These are phyloP conservation scores for Sceliomorpha sp. DNA, from an alignment of 2,888 invertebrate genomes.

Conservation along the genomic window DNA sequence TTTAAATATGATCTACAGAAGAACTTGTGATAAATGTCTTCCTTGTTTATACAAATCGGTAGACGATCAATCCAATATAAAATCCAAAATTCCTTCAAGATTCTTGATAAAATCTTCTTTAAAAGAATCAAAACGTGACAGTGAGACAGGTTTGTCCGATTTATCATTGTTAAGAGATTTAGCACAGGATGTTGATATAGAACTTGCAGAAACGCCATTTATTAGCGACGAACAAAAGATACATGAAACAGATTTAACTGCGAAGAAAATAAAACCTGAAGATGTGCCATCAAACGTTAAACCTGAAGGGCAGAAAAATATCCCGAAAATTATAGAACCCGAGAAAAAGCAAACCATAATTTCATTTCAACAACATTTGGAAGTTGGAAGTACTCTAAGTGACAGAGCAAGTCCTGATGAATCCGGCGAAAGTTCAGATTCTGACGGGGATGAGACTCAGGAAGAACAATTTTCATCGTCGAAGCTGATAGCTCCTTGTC, in stretches of 20 bases:
- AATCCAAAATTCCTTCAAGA: constrained; percentile 2
- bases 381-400: constrained; percentile 28
- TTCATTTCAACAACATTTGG: constrained; percentile 36
- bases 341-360: constrained; percentile 3
- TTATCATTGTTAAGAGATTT: constrained; percentile 9
- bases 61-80: constrained; percentile 3
- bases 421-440: constrained; percentile 62
- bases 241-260: constrained; percentile 2
- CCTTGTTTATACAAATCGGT: constrained; percentile 69
- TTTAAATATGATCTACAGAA: constrained; percentile 65
- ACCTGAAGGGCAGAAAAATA: background rate
- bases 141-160: background rate
- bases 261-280: background rate
- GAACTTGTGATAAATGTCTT: constrained; percentile 69
- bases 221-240: background rate
- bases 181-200: constrained; percentile 11
- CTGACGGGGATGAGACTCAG: constrained; percentile 56
- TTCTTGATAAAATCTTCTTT: too few relatives aligned
- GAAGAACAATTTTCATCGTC: constrained; percentile 54
- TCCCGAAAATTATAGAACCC: background rate
- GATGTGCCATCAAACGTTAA: constrained; percentile 3
- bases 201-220: background rate
- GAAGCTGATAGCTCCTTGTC: constrained; percentile 71
- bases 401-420: constrained; percentile 57
- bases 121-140: too few relatives aligned